Evolutionary conservation across 2,888 invertebrate species (phyloP), one percentile per base, ranked within the genome.

Genomic region (Andrena marginata): DNA sequence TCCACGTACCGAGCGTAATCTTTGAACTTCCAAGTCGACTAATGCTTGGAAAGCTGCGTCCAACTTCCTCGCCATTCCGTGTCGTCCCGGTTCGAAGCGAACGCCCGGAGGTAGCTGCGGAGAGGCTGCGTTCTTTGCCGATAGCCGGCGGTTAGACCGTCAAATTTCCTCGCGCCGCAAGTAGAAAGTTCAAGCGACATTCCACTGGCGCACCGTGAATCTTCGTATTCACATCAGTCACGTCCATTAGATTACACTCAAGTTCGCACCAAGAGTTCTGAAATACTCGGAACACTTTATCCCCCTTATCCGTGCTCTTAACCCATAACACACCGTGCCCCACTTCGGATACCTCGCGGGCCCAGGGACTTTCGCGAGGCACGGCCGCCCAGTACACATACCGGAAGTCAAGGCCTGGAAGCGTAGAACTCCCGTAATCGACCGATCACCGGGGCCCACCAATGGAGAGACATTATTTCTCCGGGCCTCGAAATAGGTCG

Each of bases 381-480:
- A 29, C 6, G 42, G 67, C n/a, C 48, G 42, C 60, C 29, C 29
- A 33, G 69, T 42, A 42, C 35, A 42, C 16, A 42, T 75, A 79
- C 86, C 88, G 87, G 84, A 89, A 89, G 82, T 85, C 42, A 31
- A 42, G 51, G 20, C 54, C 60, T 78, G 79, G 68, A 79, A 74
- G 73, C 77, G 74, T 71, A 62, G 81, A 79, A 75, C 63, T 49
- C 68, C 77, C 75, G 89, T 82, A 88, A 89, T 89, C 89, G 87
- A 89, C 84, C 88, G 88, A 90, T 91, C 88, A 85, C 85, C 80
- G 74, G 10, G 60, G 91, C 88, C 91, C 90, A 91, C 91, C 91
- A 86, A 87, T 89, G 90, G 87, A 91, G 91, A 91, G 89, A 89
- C 91, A 91, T 91, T 91, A 90, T 91, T 91, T 89, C 90, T 89